Evolutionary conservation across 2,797 vertebrate genomes (phyloP).

Genomic region (Clarias laeviceps): DNA sequence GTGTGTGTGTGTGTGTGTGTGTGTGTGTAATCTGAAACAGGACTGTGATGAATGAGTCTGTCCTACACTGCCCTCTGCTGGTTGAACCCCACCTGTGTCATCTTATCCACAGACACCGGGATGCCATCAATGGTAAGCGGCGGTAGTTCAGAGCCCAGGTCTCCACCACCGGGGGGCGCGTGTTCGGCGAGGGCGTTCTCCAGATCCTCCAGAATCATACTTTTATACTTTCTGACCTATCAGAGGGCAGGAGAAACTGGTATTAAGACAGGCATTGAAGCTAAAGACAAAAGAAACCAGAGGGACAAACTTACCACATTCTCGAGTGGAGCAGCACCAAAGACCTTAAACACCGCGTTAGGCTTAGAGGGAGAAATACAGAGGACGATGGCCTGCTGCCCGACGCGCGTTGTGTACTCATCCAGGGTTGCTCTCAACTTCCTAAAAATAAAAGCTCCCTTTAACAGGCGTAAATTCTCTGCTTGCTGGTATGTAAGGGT

Average conservation of each 20-base stretch:
- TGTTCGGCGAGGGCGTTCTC: constrained; percentile 95
- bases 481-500: background rate
- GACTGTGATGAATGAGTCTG: background rate
- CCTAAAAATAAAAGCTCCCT: constrained; percentile 67
- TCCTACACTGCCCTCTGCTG: constrained; percentile 65
- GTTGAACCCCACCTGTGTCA: constrained; percentile 88
- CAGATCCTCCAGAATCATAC: constrained; percentile 95
- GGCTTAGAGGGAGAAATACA: constrained; percentile 98
- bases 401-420: constrained; percentile 96
- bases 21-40: background rate
- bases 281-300: background rate
- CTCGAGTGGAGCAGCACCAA: constrained; percentile 95
- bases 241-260: constrained; percentile 56
- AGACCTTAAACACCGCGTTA: constrained; percentile 96
- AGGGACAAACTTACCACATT: constrained; percentile 85
- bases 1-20: too few species aligned
- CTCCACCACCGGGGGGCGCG: constrained; percentile 86
- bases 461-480: background rate
- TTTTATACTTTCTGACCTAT: constrained; percentile 97
- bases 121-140: constrained; percentile 98
- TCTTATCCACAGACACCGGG: constrained; percentile 98
- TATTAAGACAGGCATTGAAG: background rate
- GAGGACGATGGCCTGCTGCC: constrained; percentile 96
- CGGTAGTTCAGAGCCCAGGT: constrained; percentile 91
- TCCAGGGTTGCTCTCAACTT: constrained; percentile 94